Evolutionary conservation across 30 jellyfish, hydroid and myxozoan species (phyloP), one percentile per base, ranked within the genome.

Genomic region (Aurelia sp.): DNA sequence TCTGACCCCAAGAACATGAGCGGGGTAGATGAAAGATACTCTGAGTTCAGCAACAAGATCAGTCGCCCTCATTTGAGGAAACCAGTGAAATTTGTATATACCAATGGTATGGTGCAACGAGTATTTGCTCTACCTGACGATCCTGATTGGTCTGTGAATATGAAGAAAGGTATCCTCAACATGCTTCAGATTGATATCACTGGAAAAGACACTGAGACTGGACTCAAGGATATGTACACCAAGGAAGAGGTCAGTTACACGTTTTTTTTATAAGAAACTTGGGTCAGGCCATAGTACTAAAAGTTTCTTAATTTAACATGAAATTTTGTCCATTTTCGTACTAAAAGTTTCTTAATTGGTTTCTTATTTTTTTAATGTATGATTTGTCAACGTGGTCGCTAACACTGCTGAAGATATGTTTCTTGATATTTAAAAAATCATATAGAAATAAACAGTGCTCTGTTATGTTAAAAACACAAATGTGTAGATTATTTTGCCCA

Each of bases 161-260:
- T 75, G 72, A 87, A 87, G 83, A 87, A 87, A 52, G 91, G 96
- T 47, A 87, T 87, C 17, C 55, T 87, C 77, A 87, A 87, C 83
- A 53, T 87, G 87, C 11, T 87, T 18, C 90, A 79, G 33, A 91
- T 87, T 69, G 96, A 87, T 65, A 82, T 87, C 11, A 62, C 21
- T n/a, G 96, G 96, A 40, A 70, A 87, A 74, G 96, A 87, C 48
- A 40, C 50, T 9, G 91, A 87, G 30, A 87, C 96, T 47, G 91
- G 91, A 11, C 72, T 64, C 75, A 87, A 78, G 65, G 86, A 80
- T 50, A n/a, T 87, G 71, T 87, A 77, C 88, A 78, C 77, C 74
- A 78, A 87, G 61, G 95, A 86, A 66, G 95, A 86, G 86, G 95
- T 86, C 23, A 30, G 80, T 44, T 27, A n/a, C n/a, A n/a, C n/a